Evolutionary conservation across 2,888 invertebrate species (phyloP), one percentile per base, ranked within the genome.

Genomic region (Pollenia griseotomentosa): DNA sequence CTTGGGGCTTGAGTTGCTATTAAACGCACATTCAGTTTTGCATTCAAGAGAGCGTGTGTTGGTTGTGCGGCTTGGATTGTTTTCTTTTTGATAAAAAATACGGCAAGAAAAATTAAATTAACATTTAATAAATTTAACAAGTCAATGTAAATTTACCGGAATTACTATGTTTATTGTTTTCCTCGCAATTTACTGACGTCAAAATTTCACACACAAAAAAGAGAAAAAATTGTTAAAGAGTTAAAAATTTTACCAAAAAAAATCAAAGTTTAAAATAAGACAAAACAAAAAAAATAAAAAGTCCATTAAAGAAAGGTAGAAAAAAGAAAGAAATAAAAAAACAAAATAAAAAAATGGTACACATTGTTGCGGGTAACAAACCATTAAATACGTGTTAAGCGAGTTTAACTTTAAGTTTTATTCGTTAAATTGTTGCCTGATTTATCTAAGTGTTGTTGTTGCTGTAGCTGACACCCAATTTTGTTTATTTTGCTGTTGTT

Each of bases 21-120:
- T 78, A 86, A 85, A 86, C 84, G 89, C 89, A 89, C 88, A 88
- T 90, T 93, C 90, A 92, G 92, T 93, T 93, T 91, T 91, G 90
- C 92, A 92, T 93, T 92, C 93, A 92, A 92, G 92, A 92, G 92
- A 92, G 92, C 91, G 91, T 90, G 91, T 89, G 89, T 88, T 89
- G 88, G 89, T 86, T 65, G 83, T 55, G 70, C 75, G 70, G 74
- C 7, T 63, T 14, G 40, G 12, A 48, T 48, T 77, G 68, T 66
- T 23, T 51, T 12, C 9, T 71, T 44, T 9, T 33, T 42, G 9
- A 42, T 42, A 1, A 55, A 16, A 16, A 23, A 70, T 4, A 61
- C 48, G 46, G 4, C 19, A 53, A 66, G 66, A 48, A 53, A 46
- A 75, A 51, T 33, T 40, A 70, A 70, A 51, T 66, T 68, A 70